Evolutionary conservation across 2,113 vertebrate species (phyloP).

Genomic region (Rhegmatorhina hoffmannsi): DNA sequence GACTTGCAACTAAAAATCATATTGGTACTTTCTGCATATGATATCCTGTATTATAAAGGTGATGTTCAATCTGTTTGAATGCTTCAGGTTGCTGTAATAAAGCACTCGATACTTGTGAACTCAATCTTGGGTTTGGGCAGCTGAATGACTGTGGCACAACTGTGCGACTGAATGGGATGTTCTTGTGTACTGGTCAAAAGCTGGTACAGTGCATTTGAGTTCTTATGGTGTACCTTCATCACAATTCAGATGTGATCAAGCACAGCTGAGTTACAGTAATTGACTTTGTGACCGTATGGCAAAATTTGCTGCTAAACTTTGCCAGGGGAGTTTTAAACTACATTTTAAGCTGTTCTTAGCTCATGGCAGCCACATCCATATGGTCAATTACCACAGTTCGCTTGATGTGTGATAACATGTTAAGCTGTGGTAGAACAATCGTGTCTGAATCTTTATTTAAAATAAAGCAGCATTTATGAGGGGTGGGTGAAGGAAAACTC

Average conservation of each 20-base stretch:
- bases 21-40: slow-evolving; percentile 85
- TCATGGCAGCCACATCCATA: not conserved
- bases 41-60: slow-evolving; percentile 82
- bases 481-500: not conserved
- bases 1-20: slow-evolving; percentile 74
- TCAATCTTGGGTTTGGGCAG: slow-evolving; percentile 42
- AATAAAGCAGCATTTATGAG: not conserved
- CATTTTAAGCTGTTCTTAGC: not conserved
- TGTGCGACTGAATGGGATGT: not conserved
- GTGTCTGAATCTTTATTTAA: slow-evolving; percentile 17
- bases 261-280: not conserved
- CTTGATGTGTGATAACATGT: slow-evolving; percentile 2
- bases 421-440: slow-evolving; percentile 52
- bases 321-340: not conserved
- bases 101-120: slow-evolving; percentile 85
- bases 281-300: not conserved
- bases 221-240: not conserved
- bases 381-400: not conserved
- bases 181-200: slow-evolving; percentile 16
- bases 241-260: not conserved
- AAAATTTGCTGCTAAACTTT: not conserved
- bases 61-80: slow-evolving; percentile 81
- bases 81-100: slow-evolving; percentile 89
- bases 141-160: slow-evolving; percentile 23
- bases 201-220: slow-evolving; percentile 31